These are phyloP conservation scores for Eucriotettix oculatus DNA, from an alignment of 2,888 invertebrate species.

Conservation along the genomic window DNA sequence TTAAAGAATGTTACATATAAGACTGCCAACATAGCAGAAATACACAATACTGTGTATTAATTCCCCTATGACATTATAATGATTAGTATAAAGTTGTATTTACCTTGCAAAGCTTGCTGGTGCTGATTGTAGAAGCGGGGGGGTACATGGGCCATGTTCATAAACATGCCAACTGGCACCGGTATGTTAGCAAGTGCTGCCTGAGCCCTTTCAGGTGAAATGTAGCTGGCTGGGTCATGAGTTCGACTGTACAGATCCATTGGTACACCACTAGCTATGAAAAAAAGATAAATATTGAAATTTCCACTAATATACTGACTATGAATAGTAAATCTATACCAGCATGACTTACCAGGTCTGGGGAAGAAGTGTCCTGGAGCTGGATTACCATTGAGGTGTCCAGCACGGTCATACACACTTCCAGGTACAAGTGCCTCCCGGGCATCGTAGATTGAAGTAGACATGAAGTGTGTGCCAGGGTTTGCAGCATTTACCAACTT, in stretches of 20 bases:
- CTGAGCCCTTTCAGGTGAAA: constrained; percentile 67
- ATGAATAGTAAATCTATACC: background rate
- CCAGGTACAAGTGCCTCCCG: constrained; percentile 89
- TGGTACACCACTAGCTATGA: constrained; percentile 2
- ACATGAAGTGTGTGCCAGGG: constrained; percentile 96
- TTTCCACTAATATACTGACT: background rate
- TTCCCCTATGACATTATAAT: too few species aligned
- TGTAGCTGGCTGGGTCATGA: constrained; percentile 82
- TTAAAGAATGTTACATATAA: too few species aligned
- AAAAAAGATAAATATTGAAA: background rate
- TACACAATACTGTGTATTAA: too few species aligned
- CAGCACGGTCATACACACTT: constrained; percentile 74
- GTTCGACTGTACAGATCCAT: constrained; percentile 48
- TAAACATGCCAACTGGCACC: constrained; percentile 89
- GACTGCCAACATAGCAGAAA: too few species aligned
- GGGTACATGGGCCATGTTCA: constrained; percentile 71
- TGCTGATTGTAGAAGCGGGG: constrained; percentile 61
- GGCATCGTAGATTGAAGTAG: constrained; percentile 91
- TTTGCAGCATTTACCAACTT: constrained; percentile 87
- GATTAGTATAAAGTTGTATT: background rate
- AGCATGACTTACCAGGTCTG: constrained; percentile 5
- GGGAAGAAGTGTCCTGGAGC: constrained; percentile 6
- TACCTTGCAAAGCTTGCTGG: constrained; percentile 42
- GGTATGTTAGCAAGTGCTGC: constrained; percentile 48
- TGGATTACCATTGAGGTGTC: constrained; percentile 22